Base-by-base conservation (phyloP, 2,888 invertebrate species). In the Pyralis farinalis region DNA sequence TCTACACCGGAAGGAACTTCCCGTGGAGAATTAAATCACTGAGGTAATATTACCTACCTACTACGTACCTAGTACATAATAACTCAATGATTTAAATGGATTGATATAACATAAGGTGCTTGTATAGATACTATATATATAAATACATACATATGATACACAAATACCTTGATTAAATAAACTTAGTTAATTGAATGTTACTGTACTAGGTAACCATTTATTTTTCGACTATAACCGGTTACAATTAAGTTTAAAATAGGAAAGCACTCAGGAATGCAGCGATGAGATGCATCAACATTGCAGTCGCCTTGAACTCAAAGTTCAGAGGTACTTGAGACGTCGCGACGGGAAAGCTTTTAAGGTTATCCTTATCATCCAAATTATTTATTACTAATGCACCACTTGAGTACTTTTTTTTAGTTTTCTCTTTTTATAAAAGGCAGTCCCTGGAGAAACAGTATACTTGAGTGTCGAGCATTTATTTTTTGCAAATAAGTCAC, bases 381-480 rank as follows among this genome's bases (percentile, higher is more conserved):
- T 74, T 76, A 76, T 83, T 82, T 84, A 81, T 80, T 78, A 73
- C 74, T 73, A 73, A 77, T 77, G 74, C 66, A 71, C 63, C 75
- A 67, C 76, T 80, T 63, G 76, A 77, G 64, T 57, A n/a, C n/a
- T n/a, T 54, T 55, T 53, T 56, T 44, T 57, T 59, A 68, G 59
- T 62, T 58, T 62, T 60, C 51, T 49, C 58, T 58, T 60, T 55
- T 57, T 62, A 64, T 63, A 54, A 47, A 40, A 54, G 16, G 63
- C 62, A 57, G 56, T 75, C 76, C 70, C 49, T 68, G 71, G 62
- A 68, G 55, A 60, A 63, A 63, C 55, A 67, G 59, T 64, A 61
- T 74, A 72, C 75, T 80, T 69, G 66, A 66, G 58, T 55, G 53
- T 46, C 43, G 44, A 37, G 8, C 25, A 25, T 36, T 49, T 56